phyloP scores from a whole-genome alignment of 2,888 invertebrate species.

The Endomychus coccineus region DNA sequence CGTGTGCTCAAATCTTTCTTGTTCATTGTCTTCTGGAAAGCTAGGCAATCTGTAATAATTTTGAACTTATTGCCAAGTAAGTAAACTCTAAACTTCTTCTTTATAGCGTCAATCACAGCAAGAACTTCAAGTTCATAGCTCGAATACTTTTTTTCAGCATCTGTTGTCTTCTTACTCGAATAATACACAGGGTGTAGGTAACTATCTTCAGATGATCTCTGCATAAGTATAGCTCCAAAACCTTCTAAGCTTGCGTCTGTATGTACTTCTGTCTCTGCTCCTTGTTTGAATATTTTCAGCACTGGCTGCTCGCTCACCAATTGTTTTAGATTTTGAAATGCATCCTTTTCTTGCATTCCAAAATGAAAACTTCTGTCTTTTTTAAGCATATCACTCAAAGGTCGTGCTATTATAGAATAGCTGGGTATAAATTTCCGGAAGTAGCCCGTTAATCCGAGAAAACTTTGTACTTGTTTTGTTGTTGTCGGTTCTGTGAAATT shows the following conservation, averaged over 20 bases:
- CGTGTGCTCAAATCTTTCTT: constrained; percentile 19
- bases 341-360: too few species aligned
- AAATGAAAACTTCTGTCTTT: constrained; percentile 24
- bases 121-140: constrained; percentile 31
- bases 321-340: too few species aligned
- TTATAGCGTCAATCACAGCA: constrained; percentile 26
- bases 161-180: constrained; percentile 28
- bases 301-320: too few species aligned
- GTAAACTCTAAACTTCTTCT: constrained; percentile 26
- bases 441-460: constrained; percentile 26
- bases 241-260: constrained; percentile 29
- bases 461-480: constrained; percentile 19
- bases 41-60: constrained; percentile 29
- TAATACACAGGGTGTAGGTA: constrained; percentile 29
- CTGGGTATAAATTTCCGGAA: constrained; percentile 24
- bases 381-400: constrained; percentile 21
- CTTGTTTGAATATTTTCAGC: constrained; percentile 24
- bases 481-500: constrained; percentile 19
- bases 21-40: constrained; percentile 17
- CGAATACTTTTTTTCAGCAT: constrained; percentile 24
- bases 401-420: constrained; percentile 24
- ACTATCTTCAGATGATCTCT: constrained; percentile 17
- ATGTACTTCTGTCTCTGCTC: constrained; percentile 30
- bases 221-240: constrained; percentile 27
- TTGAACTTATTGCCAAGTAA: constrained; percentile 25